Evolutionary conservation across 2,797 vertebrate species (phyloP), one percentile per base, ranked within the genome.

Genomic region (Acropternis orthonyx): DNA sequence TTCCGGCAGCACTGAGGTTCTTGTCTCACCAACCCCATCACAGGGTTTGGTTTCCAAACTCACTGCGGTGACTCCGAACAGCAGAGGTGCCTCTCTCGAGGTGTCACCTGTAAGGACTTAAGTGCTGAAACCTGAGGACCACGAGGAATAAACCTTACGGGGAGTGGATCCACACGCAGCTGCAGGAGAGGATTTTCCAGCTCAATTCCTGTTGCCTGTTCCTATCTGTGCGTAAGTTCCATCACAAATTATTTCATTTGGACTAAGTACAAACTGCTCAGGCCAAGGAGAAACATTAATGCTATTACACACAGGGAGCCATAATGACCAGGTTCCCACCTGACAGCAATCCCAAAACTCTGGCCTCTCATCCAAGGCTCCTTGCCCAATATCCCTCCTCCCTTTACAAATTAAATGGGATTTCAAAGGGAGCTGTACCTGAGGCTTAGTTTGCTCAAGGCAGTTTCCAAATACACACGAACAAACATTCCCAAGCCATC

Each of bases 371-470:
- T 15, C 32, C 36, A 55, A 16, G 16, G 27, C 52, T 61, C 48
- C 48, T 55, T 14, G 15, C n/a, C 37, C 81, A 18, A 2, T 4
- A 46, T 18, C 48, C n/a, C 52, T 78, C 66, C 76, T 69, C 59
- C 73, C n/a, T 44, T 51, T 36, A 17, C 7, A 24, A 44, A 44
- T 24, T 13, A 16, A 39, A 30, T 5, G 6, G 0, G 7, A 26
- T 59, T 62, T 21, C 41, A 36, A 32, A 0, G 5, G n/a, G 7
- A 78, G 22, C 39, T 4, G 56, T 16, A 2, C 0, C 3, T 1
- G 7, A 37, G 37, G 43, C 44, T n/a, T 7, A 36, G 68, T 23
- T 61, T 0, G 3, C 4, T 55, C 32, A 27, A 6, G 19, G 30
- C 5, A 14, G 2, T 73, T 82, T 61, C 65, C 68, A n/a, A 77